Conservation (phyloP, 2,113 vertebrate species). For the Otolemur garnettii region DNA sequence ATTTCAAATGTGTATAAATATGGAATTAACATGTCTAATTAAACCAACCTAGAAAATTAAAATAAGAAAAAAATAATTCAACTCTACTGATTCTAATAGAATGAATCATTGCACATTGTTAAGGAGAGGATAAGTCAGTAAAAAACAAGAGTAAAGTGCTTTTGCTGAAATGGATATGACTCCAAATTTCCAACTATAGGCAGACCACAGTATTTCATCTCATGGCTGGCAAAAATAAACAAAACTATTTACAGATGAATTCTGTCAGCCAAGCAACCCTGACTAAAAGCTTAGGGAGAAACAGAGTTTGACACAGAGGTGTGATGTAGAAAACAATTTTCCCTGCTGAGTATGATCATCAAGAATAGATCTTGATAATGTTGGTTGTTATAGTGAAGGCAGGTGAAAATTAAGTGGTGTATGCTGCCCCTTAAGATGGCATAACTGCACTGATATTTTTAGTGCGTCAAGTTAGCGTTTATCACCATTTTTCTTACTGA, state of each 20-base stretch:
- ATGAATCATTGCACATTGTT: not conserved
- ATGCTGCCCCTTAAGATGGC: slow-evolving; percentile 51
- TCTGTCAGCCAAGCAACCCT: slow-evolving; percentile 50
- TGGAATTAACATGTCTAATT: not conserved
- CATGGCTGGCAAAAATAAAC: slow-evolving; percentile 77
- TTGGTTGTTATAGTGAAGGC: slow-evolving; percentile 72
- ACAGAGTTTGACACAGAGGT: slow-evolving; percentile 70
- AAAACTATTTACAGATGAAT: slow-evolving; percentile 77
- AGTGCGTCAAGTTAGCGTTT: slow-evolving; percentile 53
- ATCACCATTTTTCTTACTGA: not conserved
- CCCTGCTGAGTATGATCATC: slow-evolving; percentile 81
- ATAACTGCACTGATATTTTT: slow-evolving; percentile 48
- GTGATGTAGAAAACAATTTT: slow-evolving; percentile 82
- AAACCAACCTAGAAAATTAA: not conserved
- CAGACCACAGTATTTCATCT: slow-evolving; percentile 52
- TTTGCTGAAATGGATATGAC: slow-evolving; percentile 44
- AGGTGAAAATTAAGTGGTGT: slow-evolving; percentile 63
- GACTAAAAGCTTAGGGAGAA: slow-evolving; percentile 5
- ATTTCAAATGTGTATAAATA: not conserved
- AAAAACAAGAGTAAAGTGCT: not conserved
- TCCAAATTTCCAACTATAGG: slow-evolving; percentile 59
- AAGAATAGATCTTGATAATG: slow-evolving; percentile 77
- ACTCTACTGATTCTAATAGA: not conserved
- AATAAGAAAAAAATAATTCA: not conserved
- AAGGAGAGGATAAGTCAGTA: not conserved